phyloP scores from a whole-genome alignment of 2,888 invertebrate genomes.

The Drosophila prolongata region DNA sequence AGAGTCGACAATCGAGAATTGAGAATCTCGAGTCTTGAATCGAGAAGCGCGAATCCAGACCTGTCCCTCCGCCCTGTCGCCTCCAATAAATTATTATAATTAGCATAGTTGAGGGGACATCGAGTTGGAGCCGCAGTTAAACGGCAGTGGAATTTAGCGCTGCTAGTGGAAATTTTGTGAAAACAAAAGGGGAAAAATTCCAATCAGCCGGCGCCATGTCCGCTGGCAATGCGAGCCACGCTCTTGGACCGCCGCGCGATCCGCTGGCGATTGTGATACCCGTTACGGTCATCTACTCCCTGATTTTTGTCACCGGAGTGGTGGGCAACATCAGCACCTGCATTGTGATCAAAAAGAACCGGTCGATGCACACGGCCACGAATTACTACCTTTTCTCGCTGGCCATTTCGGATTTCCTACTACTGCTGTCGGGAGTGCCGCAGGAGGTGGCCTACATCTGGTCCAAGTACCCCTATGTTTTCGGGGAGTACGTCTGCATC shows the following conservation, averaged over 20 bases:
- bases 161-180: slow-evolving; percentile 70
- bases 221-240: slow-evolving; percentile 29
- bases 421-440: slow-evolving; percentile 89
- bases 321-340: slow-evolving; percentile 94
- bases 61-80: slow-evolving; percentile 40
- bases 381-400: slow-evolving; percentile 94
- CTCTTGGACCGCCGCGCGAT: slow-evolving; percentile 88
- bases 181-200: slow-evolving; percentile 50
- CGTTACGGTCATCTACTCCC: slow-evolving; percentile 90
- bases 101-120: slow-evolving; percentile 67
- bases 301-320: slow-evolving; percentile 92
- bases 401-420: slow-evolving; percentile 92
- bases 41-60: slow-evolving; percentile 19
- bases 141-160: slow-evolving; percentile 51
- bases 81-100: slow-evolving; percentile 78
- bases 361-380: slow-evolving; percentile 92
- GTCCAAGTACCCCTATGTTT: slow-evolving; percentile 91
- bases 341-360: slow-evolving; percentile 92
- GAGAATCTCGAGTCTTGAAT: slow-evolving; percentile 7
- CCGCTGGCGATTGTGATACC: slow-evolving; percentile 87
- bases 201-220: slow-evolving; percentile 28
- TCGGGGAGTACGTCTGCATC: slow-evolving; percentile 92
- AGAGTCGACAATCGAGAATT: slow-evolving; percentile 23
- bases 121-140: slow-evolving; percentile 47
- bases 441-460: slow-evolving; percentile 92